A percentile compares a stretch with the other conserved stretches of the same genome.
phyloP scores from a whole-genome alignment of 2,888 invertebrate genomes.

The Endotricha flammealis region DNA sequence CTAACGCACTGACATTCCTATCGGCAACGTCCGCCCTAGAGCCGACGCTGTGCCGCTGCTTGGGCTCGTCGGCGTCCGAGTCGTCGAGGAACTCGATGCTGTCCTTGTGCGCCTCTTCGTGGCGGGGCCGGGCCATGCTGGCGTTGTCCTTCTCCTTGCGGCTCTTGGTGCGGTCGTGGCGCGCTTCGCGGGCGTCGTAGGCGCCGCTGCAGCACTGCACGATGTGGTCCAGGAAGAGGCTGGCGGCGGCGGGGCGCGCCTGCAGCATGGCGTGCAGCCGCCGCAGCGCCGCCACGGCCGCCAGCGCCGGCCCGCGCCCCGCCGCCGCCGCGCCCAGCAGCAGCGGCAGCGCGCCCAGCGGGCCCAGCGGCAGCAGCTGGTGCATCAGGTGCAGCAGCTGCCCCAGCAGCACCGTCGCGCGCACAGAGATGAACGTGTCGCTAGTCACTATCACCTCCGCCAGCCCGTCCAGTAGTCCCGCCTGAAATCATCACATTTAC shows the following conservation, averaged over 20 bases:
- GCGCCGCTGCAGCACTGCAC: constrained; percentile 78
- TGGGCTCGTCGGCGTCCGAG: constrained; percentile 59
- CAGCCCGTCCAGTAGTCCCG: constrained; percentile 91
- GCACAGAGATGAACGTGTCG: constrained; percentile 92
- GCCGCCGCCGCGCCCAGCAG: constrained; percentile 88
- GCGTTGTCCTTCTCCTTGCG: constrained; percentile 64
- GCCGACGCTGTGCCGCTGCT: constrained; percentile 63
- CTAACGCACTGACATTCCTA: constrained; percentile 65
- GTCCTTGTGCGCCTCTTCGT: constrained; percentile 42
- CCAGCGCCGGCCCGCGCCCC: constrained; percentile 88
- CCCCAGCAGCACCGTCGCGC: constrained; percentile 93
- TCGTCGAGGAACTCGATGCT: constrained; percentile 64
- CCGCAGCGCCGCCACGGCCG: constrained; percentile 88
- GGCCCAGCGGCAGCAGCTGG: constrained; percentile 89
- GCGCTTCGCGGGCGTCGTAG: constrained; percentile 44
- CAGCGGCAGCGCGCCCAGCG: constrained; percentile 89
- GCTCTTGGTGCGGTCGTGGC: constrained; percentile 52
- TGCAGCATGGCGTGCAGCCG: constrained; percentile 89
- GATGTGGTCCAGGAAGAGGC: constrained; percentile 89
- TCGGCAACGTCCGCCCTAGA: constrained; percentile 61
- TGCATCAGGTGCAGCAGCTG: constrained; percentile 93
- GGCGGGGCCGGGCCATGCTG: constrained; percentile 48
- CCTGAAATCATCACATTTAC: too few relatives aligned
- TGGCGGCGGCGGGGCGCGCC: constrained; percentile 87
- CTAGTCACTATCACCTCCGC: constrained; percentile 94